Evolutionary conservation across 1,140 invertebrate genomes (phyloP), one percentile per base, ranked within the genome.

Genomic region (Pinna nobilis): DNA sequence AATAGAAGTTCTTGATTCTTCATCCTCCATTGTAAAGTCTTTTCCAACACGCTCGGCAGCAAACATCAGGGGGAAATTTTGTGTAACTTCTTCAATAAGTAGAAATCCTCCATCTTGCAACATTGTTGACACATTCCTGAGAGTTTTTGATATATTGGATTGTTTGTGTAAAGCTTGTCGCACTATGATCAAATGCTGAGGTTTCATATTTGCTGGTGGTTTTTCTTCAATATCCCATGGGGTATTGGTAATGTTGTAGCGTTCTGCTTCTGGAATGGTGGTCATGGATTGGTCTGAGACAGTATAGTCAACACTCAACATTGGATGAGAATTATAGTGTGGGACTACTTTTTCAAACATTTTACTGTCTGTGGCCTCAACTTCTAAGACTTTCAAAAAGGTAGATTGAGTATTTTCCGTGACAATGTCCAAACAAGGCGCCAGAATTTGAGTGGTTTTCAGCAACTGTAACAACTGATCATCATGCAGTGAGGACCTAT

Each of bases 341-440:
- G 84, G 72, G 18, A 80, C 76, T 13, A 89, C 68, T 25, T 70
- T 57, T 30, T 79, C 57, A 53, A 84, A 82, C 1, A 90, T 33
- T 15, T 74, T 33, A 67, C 81, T 78, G 6, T 82, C 73, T 20
- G 74, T 77, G 2, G 87, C 84, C 51, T 80, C 83, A 1, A 94
- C 89, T 90, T 98, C 97, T 4, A 93, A 89, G n/a, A 94, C 90
- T 82, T 95, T 96, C 2, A 97, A 83, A 80, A 94, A 94, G 0
- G 93, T 82, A 0, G 92, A 91, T 25, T 91, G 90, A 33, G 90
- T 91, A 85, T 98, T 98, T 89, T 98, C 96, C 18, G 94, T 85
- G 0, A 94, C 93, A 25, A 94, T 87, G 81, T 97, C 88, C 25
- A 90, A 51, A 64, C 82, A 86, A n/a, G 84, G 79, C 53, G 86